Evolutionary conservation across 2,113 vertebrate genomes (phyloP).

Genomic region (human (Homo sapiens)): DNA sequence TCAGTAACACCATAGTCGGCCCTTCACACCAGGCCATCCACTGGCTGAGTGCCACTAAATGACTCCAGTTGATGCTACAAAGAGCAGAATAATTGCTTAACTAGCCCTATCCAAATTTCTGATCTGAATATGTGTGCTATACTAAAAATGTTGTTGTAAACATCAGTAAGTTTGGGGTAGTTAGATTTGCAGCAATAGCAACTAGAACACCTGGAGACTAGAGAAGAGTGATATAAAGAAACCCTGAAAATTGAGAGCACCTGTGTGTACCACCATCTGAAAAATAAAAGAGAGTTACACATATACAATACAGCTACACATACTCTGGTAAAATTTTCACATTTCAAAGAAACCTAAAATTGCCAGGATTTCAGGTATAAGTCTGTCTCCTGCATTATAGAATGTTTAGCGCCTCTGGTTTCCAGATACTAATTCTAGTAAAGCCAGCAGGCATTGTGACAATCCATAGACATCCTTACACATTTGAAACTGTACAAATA

Average conservation of each 20-base stretch:
- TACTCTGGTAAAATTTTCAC: neutral
- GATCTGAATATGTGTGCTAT: neutral
- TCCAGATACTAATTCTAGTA: neutral
- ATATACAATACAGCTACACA: neutral
- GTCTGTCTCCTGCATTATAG: neutral
- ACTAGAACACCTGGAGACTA: neutral
- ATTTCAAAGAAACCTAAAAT: neutral
- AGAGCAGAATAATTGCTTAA: neutral
- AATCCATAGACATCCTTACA: neutral
- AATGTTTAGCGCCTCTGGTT: neutral
- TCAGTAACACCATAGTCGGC: neutral
- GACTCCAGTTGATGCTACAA: neutral
- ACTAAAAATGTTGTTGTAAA: neutral
- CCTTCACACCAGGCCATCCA: neutral
- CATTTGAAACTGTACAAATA: neutral
- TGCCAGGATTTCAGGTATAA: neutral
- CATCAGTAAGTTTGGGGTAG: neutral
- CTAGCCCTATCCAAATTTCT: neutral
- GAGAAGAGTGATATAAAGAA: neutral
- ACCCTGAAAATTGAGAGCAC: neutral
- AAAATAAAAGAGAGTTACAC: neutral
- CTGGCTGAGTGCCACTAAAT: neutral
- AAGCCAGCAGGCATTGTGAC: neutral
- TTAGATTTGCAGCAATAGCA: neutral
- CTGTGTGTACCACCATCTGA: neutral